These are phyloP conservation scores for Seriola dumerili DNA, from an alignment of 2,113 vertebrate genomes.

Conservation along the genomic window DNA sequence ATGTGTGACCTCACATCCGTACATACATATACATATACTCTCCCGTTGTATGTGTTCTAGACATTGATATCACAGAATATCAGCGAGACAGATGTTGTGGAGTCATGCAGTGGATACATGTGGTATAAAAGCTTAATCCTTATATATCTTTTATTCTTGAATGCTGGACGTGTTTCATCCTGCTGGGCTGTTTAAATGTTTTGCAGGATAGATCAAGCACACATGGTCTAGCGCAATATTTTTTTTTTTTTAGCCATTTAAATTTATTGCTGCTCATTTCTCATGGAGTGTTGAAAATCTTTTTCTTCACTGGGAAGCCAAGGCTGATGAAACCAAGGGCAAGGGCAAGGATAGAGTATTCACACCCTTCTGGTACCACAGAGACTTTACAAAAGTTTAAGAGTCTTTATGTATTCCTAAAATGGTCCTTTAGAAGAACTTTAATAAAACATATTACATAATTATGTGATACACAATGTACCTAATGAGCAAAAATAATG, in stretches of 20 bases:
- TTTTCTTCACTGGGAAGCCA: conserved; percentile 19
- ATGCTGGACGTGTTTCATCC: not conserved
- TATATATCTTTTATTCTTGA: not conserved
- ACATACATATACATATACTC: not conserved
- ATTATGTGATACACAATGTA: not conserved
- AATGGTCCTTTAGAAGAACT: not conserved
- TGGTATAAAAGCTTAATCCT: not conserved
- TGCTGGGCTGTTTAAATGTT: not conserved
- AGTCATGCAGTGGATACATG: not conserved
- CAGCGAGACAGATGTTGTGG: not conserved
- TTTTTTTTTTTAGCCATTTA: conserved; percentile 11
- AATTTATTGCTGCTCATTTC: conserved; percentile 28
- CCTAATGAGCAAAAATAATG: conserved; percentile 7
- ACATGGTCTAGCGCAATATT: not conserved
- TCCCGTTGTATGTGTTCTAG: not conserved
- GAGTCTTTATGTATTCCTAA: conserved; percentile 19
- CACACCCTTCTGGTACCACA: not conserved
- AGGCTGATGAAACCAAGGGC: conserved; percentile 53
- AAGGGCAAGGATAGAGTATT: conserved; percentile 27
- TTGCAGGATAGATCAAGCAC: conserved; percentile 27
- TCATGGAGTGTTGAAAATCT: conserved; percentile 3
- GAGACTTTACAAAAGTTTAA: conserved; percentile 15
- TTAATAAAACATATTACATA: not conserved
- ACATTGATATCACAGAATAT: not conserved
- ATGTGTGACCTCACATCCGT: not conserved